Conservation (phyloP, 2,888 invertebrate genomes). For the Sclerodermus sp. region DNA sequence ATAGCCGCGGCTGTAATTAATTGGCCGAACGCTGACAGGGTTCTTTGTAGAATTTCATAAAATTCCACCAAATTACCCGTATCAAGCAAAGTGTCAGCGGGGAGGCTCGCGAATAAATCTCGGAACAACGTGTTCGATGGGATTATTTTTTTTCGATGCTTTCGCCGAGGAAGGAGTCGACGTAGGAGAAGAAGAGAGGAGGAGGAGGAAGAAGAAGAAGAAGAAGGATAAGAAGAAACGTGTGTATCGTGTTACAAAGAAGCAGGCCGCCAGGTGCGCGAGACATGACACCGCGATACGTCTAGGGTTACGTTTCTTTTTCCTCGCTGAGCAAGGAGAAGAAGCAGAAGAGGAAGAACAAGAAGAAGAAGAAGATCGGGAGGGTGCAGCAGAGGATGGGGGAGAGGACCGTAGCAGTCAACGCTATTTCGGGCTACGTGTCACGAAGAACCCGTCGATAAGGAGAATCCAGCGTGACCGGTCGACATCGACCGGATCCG, state of each 20-base stretch:
- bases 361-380: constrained; percentile 9
- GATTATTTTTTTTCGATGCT: neutral
- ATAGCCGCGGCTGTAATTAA: neutral
- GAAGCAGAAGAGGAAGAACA: constrained; percentile 5
- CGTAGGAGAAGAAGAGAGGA: constrained; percentile 1
- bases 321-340: constrained; percentile 6
- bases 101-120: too few relatives aligned
- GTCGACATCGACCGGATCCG: constrained; percentile 23
- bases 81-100: too few relatives aligned
- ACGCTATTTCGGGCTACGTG: constrained; percentile 27
- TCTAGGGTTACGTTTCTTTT: constrained; percentile 52
- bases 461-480: constrained; percentile 32
- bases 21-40: neutral
- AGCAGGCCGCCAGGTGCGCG: constrained; percentile 51
- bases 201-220: constrained; percentile 8
- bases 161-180: constrained; percentile 2
- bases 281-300: constrained; percentile 52
- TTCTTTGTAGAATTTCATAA: neutral
- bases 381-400: neutral
- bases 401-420: constrained; percentile 13
- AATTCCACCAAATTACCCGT: neutral
- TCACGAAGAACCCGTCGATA: constrained; percentile 28
- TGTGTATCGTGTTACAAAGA: constrained; percentile 53
- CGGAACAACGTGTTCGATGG: too few relatives aligned
- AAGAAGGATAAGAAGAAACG: constrained; percentile 23